Base-by-base conservation (phyloP, 1,140 invertebrate species). In the Drosophila nannoptera region DNA sequence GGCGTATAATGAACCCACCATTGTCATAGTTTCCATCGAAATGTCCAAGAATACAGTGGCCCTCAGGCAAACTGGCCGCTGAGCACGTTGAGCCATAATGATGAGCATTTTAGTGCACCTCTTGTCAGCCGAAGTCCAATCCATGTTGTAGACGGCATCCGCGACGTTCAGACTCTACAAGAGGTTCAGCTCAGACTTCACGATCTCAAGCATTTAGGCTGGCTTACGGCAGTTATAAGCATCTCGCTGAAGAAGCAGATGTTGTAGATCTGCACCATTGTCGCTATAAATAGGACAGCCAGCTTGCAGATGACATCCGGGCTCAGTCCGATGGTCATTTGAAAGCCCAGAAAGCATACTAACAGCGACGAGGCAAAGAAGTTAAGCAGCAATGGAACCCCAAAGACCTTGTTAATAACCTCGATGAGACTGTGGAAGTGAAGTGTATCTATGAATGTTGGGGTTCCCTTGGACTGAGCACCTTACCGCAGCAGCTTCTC, bases 291-390 rank as follows among this genome's bases (percentile, higher is more conserved):
- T 4, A 80, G 62, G 0, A 86, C 4, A 0, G 33, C n/a, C 29
- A 86, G 31, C 43, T 87, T 88, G 4, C 53, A 46, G 0, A 54
- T 9, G 0, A 59, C 31, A 7, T 75, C 72, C 0, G 59, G 54
- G 43, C 59, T 68, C 0, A 76, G 33, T 2, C 66, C 78, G 9
- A 86, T 55, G 11, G 84, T 73, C 59, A 88, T 74, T 29, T 74
- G 78, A 53, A 88, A 87, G 6, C 87, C 81, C 42, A 83, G 58
- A 29, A 88, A 86, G n/a, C 87, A 88, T 7, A 86, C 75, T 1
- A 86, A 11, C 29, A 77, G 16, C 2, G 81, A 80, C 0, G 84
- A 80, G 7, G 76, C 43, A 5, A 69, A 49, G 35, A 88, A 82
- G 40, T 87, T 88, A 0, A 86, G 7, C 0, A 88, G 54, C 0